Conservation (phyloP, 2,888 invertebrate species). For the Glyphotaelius pellucidus region DNA sequence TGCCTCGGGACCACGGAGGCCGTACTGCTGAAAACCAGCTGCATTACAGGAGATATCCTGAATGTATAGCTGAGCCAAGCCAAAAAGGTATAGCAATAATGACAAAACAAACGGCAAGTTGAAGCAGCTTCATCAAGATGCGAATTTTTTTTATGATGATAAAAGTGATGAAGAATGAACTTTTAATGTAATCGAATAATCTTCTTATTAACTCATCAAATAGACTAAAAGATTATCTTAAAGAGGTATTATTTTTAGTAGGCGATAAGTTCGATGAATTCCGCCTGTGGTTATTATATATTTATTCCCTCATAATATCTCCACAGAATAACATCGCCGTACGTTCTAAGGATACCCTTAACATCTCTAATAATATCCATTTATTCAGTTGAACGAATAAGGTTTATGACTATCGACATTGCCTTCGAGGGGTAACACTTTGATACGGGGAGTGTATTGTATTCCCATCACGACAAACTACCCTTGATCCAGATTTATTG, state of each 20-base stretch:
- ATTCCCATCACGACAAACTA: conserved; percentile 7
- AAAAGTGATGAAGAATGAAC: too few species aligned
- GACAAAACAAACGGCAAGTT: too few species aligned
- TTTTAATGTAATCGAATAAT: too few species aligned
- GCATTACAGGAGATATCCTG: too few species aligned
- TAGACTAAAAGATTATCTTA: neutral
- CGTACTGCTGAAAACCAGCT: too few species aligned
- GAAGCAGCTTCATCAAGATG: too few species aligned
- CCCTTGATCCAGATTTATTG: conserved; percentile 17
- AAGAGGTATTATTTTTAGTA: neutral
- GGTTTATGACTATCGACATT: neutral
- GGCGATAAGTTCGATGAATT: neutral
- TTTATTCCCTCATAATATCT: neutral
- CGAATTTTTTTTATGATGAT: too few species aligned
- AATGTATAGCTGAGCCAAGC: too few species aligned
- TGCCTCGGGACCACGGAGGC: too few species aligned
- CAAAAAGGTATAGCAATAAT: too few species aligned
- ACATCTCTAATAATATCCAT: neutral
- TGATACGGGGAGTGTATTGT: neutral
- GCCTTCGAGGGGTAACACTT: neutral
- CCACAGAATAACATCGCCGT: neutral
- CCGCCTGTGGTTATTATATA: neutral
- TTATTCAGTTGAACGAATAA: neutral
- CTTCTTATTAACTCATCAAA: too few species aligned
- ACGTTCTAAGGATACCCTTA: neutral